Percentiles rank a stretch among this genome's conserved stretches.
phyloP scores from a whole-genome alignment of 2,797 vertebrate genomes.

The Sebastes cheni region DNA sequence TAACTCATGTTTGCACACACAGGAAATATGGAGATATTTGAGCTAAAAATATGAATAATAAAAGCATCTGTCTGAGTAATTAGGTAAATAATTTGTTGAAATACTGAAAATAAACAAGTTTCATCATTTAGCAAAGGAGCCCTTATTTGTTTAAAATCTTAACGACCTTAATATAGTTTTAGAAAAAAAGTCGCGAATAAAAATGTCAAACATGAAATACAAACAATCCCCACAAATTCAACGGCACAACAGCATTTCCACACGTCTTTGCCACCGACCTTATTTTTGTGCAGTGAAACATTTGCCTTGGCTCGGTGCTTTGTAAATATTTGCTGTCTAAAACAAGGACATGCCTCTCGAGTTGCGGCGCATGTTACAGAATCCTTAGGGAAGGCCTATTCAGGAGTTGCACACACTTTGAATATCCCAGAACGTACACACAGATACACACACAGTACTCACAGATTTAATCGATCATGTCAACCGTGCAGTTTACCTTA shows the following conservation, averaged over 20 bases:
- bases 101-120: not conserved
- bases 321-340: constrained; percentile 83
- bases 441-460: not conserved
- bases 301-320: constrained; percentile 74
- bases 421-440: constrained; percentile 3
- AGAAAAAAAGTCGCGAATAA: constrained; percentile 2
- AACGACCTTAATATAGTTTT: constrained; percentile 4
- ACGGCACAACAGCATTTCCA: constrained; percentile 59
- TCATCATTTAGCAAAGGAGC: not conserved
- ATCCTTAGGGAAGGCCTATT: constrained; percentile 60
- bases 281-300: constrained; percentile 76
- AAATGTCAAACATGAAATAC: constrained; percentile 31
- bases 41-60: not conserved
- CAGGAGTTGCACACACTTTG: constrained; percentile 25
- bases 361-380: constrained; percentile 64
- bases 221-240: constrained; percentile 58
- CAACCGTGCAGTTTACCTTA: constrained; percentile 34
- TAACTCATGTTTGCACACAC: constrained; percentile 15
- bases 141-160: constrained; percentile 6
- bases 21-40: constrained; percentile 21
- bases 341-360: constrained; percentile 76
- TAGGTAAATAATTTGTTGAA: not conserved
- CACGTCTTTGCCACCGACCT: constrained; percentile 59
- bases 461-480: constrained; percentile 41
- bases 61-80: constrained; percentile 20